Base-by-base conservation (phyloP, 2,113 vertebrate genomes). In the Chionomys nivalis region DNA sequence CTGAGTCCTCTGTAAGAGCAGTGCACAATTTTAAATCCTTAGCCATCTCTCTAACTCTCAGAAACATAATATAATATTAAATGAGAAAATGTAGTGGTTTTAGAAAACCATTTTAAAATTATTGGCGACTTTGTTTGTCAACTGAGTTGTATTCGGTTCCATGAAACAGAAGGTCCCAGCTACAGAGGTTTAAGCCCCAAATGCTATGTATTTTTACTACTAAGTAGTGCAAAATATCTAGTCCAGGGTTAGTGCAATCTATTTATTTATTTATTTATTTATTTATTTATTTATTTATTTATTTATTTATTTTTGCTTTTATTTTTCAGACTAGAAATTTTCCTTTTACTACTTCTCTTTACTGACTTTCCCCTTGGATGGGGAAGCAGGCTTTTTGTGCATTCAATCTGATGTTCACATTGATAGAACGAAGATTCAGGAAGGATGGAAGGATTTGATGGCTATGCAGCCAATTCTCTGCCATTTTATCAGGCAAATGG, bases 41-140 rank as follows among this genome's bases (percentile, higher is more conserved):
- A 13, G 65, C 12, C 21, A n/a, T 49, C 11, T 36, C 19, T 87
- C 44, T 36, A 52, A 3, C 17, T 23, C 21, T 12, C 19, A 87
- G 31, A 86, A 76, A 52, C 7, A 39, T 1, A 11, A 4, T 66
- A 88, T 61, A 66, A n/a, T 16, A 70, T 83, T 83, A 61, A 94
- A 83, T 1, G 13, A 93, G 23, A 93, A 89, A 66, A 89, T 49
- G 63, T 63, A 83, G 4, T 55, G 36, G 42, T 52, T 47, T 49
- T 5, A 87, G 24, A 83, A 94, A 96, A 87, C 21, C 19, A 1
- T 10, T 66, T 93, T 55, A 75, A 96, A 90, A 90, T 63, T 77
- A 55, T 23, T 78, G 23, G 49, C 11, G 14, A 89, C 90, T 94
- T 58, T 52, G 3, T 89, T 10, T 49, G 0, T 21, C 31, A 36